Evolutionary conservation across 2,888 invertebrate species (phyloP), one percentile per base, ranked within the genome.

Genomic region (Pachycephus smyrnensis): DNA sequence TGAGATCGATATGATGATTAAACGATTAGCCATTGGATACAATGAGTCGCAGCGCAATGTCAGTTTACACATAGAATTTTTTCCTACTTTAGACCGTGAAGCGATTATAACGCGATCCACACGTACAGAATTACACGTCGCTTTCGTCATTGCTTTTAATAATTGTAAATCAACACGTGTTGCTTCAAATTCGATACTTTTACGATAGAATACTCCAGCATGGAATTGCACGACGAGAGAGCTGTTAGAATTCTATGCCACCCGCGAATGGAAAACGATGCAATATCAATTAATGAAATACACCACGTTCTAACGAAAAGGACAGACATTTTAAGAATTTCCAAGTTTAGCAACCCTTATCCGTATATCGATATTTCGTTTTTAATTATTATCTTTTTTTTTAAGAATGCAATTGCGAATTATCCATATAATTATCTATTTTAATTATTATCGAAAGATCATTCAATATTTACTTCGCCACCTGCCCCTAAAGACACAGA

Each of bases 251-350:
- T 23, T 71, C 32, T 31, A 71, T 33, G 32, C 32, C 32, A 71
- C 32, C 23, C 71, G 71, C 30, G 55, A 68, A 12, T 68, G 73
- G 73, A 74, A 11, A 75, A 35, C 11, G n/a, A 32, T 30, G 32
- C 23, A 76, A 76, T 36, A 69, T 68, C 15, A 33, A 15, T 33
- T 30, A 31, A 76, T n/a, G 32, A 73, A 37, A 31, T n/a, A 37
- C 37, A 40, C 74, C 37, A 40, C 74, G 68, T 73, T 73, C 76
- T 68, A 23, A 12, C 30, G 37, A 68, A 71, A 23, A 71, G 32
- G 71, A 32, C 32, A 71, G 31, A 84, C 87, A 86, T 88, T 89
- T 87, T 85, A 85, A 84, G 84, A 80, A 80, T 88, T 88, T 83
- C 77, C 83, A 82, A 81, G 80, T 86, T 85, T 85, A 86, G 80